phyloP scores from a whole-genome alignment of 2,113 vertebrate genomes.

The Siphamia tubifer region DNA sequence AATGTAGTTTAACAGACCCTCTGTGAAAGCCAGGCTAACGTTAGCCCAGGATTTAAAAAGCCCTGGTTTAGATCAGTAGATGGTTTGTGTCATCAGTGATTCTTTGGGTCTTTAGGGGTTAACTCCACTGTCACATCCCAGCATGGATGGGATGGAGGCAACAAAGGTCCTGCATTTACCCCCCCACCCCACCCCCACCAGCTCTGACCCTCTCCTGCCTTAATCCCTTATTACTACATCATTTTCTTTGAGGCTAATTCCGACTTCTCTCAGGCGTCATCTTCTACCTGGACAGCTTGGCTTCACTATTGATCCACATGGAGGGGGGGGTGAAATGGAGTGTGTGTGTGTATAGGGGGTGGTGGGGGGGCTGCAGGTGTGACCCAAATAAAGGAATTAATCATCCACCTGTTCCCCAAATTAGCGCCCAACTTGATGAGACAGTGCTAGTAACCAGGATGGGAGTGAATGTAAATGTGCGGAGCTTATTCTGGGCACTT shows the following conservation, averaged over 20 bases:
- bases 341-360: neutral
- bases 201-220: conserved; percentile 52
- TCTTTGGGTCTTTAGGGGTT: no score
- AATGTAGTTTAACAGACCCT: no score
- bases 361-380: conserved; percentile 36
- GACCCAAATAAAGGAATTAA: conserved; percentile 60
- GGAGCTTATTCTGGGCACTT: conserved; percentile 51
- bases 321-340: no score
- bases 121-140: no score
- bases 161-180: no score
- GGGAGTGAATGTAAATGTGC: conserved; percentile 27
- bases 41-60: no score
- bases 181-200: conserved; percentile 23
- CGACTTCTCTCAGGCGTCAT: conserved; percentile 34
- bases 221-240: conserved; percentile 79
- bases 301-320: conserved; percentile 41
- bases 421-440: neutral
- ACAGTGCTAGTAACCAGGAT: neutral
- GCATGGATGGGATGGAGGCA: no score
- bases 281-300: conserved; percentile 30
- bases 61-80: no score
- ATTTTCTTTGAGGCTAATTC: conserved; percentile 65
- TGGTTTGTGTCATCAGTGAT: no score
- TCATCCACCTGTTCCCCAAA: conserved; percentile 39
- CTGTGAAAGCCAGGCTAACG: no score